phyloP scores from a whole-genome alignment of 2,797 vertebrate genomes.

The Macroramphosus scolopax region DNA sequence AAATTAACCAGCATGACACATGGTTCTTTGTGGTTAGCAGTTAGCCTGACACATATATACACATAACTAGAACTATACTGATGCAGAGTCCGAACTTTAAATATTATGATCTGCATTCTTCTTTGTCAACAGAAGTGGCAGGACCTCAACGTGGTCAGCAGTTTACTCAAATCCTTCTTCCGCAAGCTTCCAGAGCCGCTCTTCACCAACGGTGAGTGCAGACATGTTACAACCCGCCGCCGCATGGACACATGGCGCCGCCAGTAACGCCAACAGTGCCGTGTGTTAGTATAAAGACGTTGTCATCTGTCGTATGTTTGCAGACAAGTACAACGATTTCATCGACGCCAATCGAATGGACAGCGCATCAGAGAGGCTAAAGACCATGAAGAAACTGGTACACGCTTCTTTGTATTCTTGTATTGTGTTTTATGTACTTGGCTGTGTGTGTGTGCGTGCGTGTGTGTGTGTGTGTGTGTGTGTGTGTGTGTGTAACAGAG shows the following conservation, averaged over 20 bases:
- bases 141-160: constrained; percentile 97
- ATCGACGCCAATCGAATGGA: constrained; percentile 96
- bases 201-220: constrained; percentile 91
- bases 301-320: constrained; percentile 1
- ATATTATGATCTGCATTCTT: not conserved
- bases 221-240: not conserved
- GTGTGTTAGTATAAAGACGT: too few relatives aligned
- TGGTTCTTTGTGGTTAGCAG: too few relatives aligned
- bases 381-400: constrained; percentile 93
- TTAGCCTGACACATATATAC: too few relatives aligned
- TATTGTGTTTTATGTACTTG: not conserved
- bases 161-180: constrained; percentile 96
- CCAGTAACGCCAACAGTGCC: too few relatives aligned
- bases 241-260: not conserved
- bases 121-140: constrained; percentile 86
- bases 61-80: too few relatives aligned
- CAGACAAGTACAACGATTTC: constrained; percentile 97
- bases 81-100: not conserved
- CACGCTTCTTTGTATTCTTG: not conserved
- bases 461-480: constrained; percentile 1
- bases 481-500: not conserved
- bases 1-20: too few relatives aligned
- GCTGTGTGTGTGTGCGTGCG: not conserved
- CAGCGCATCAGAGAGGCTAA: constrained; percentile 87
- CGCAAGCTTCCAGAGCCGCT: constrained; percentile 95